These are phyloP conservation scores for Microctenopoma lineatum DNA, from an alignment of 2,797 vertebrate genomes.

Conservation along the genomic window DNA sequence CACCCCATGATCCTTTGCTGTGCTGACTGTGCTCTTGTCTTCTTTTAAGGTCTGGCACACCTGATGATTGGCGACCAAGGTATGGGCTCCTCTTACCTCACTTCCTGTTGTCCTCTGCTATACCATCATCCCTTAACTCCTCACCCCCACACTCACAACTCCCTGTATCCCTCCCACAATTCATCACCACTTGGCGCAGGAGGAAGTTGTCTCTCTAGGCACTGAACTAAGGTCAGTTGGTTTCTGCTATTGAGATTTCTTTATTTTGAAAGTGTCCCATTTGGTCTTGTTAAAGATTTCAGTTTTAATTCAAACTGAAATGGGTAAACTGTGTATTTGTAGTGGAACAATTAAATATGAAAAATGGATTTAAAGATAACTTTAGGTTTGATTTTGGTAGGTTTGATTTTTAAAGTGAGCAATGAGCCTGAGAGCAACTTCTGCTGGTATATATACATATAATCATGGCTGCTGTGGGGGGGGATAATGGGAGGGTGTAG, in stretches of 20 bases:
- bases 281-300: slow-evolving; percentile 31
- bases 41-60: slow-evolving; percentile 99
- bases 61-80: slow-evolving; percentile 99
- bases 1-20: slow-evolving; percentile 93
- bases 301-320: slow-evolving; percentile 52
- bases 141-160: slow-evolving; percentile 61
- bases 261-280: slow-evolving; percentile 40
- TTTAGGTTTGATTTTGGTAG: slow-evolving; percentile 21
- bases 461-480: slow-evolving; percentile 46
- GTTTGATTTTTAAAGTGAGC: slow-evolving; percentile 24
- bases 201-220: slow-evolving; percentile 83
- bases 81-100: slow-evolving; percentile 90
- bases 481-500: slow-evolving; percentile 20
- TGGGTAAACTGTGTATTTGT: slow-evolving; percentile 18
- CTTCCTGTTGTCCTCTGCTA: slow-evolving; percentile 92
- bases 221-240: slow-evolving; percentile 81
- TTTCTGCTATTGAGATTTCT: slow-evolving; percentile 58
- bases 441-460: slow-evolving; percentile 36
- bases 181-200: slow-evolving; percentile 82
- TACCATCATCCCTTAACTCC: slow-evolving; percentile 81
- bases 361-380: slow-evolving; percentile 19
- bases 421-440: slow-evolving; percentile 69
- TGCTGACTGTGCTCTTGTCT: slow-evolving; percentile 99
- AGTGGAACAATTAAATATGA: slow-evolving; percentile 32
- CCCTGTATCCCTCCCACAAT: slow-evolving; percentile 82